Percentiles rank a stretch among this genome's conserved stretches.
These are phyloP conservation scores for Pachydiplax longipennis DNA, from an alignment of 2,888 invertebrate genomes.

Conservation along the genomic window DNA sequence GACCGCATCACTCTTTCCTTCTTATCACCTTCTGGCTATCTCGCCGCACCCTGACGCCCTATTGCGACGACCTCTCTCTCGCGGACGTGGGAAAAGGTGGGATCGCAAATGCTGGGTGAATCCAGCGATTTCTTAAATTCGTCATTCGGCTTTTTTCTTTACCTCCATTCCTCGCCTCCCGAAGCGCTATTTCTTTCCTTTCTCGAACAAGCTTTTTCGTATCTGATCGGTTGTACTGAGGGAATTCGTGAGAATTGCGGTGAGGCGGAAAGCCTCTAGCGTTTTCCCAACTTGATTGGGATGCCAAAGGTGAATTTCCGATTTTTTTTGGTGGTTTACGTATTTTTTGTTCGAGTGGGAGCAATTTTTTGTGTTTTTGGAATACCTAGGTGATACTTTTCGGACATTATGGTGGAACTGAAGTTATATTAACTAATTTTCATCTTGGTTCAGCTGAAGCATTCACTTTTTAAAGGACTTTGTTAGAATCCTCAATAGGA, in stretches of 20 bases:
- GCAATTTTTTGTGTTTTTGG: too few species aligned
- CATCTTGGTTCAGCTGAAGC: too few species aligned
- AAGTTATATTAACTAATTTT: too few species aligned
- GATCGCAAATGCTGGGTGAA: neutral
- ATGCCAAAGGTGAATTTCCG: neutral
- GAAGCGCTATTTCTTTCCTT: neutral
- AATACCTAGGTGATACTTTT: too few species aligned
- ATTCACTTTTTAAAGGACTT: too few species aligned
- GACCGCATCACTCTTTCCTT: neutral
- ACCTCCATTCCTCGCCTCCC: neutral
- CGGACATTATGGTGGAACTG: too few species aligned
- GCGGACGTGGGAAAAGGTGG: neutral
- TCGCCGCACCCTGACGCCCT: conserved; percentile 25
- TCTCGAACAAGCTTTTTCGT: neutral
- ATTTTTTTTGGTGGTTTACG: neutral
- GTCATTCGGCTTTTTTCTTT: conserved; percentile 13
- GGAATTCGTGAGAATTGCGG: neutral
- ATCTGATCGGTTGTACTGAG: neutral
- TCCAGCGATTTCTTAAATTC: neutral
- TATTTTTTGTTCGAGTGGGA: neutral
- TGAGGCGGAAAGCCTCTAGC: neutral
- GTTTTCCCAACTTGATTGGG: neutral
- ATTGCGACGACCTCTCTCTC: neutral
- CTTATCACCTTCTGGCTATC: conserved; percentile 17
- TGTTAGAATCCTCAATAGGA: too few species aligned